Percentiles rank a stretch among this genome's conserved stretches.
phyloP scores from a whole-genome alignment of 2,113 vertebrate genomes.

The Festucalex cinctus region DNA sequence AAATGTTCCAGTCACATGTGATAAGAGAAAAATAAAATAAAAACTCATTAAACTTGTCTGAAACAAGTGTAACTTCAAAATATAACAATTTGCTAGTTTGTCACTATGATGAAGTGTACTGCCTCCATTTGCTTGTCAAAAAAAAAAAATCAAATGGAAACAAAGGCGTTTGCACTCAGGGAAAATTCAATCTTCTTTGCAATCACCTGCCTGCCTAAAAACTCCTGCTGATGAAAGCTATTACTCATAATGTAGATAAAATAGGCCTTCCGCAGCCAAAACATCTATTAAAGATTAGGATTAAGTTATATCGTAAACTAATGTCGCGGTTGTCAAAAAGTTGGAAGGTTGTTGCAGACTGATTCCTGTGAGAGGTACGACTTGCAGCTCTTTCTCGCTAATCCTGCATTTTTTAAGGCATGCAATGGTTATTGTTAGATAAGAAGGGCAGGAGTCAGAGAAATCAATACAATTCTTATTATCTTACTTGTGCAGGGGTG shows the following conservation, averaged over 20 bases:
- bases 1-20: no score
- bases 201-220: conserved; percentile 2
- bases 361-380: not conserved
- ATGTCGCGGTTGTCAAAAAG: not conserved
- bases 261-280: not conserved
- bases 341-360: not conserved
- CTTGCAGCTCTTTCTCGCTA: conserved; percentile 15
- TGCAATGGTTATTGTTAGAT: conserved; percentile 16
- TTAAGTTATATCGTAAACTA: not conserved
- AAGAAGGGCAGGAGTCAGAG: conserved; percentile 3
- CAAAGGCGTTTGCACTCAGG: not conserved
- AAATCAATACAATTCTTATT: conserved; percentile 27
- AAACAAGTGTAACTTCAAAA: not conserved
- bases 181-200: conserved; percentile 3
- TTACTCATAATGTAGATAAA: conserved; percentile 14
- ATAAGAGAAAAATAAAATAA: not conserved
- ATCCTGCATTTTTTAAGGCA: conserved; percentile 25
- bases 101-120: not conserved
- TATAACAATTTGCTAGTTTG: not conserved
- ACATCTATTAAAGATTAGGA: conserved; percentile 9
- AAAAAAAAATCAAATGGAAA: not conserved
- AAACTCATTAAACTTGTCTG: not conserved
- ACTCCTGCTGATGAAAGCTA: conserved; percentile 17
- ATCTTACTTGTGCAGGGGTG: conserved; percentile 3
- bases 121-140: conserved; percentile 1